A percentile compares a stretch with the other conserved stretches of the same genome.
Evolutionary conservation across 2,113 vertebrate genomes (phyloP).

Genomic region (Emberiza fucata): DNA sequence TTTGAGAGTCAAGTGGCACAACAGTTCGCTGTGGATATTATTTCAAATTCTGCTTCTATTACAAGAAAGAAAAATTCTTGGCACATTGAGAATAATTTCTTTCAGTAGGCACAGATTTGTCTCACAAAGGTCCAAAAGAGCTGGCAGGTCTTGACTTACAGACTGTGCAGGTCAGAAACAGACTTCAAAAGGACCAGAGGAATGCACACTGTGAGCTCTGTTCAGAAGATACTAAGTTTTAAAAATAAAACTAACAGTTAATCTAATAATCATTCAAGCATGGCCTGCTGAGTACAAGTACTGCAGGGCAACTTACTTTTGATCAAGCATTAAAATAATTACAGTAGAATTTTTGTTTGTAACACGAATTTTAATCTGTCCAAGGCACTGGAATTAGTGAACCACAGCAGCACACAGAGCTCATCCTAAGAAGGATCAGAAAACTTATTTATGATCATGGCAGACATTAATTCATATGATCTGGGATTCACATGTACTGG

Average conservation of each 20-base stretch:
- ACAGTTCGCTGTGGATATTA: background rate
- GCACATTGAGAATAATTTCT: background rate
- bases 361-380: background rate
- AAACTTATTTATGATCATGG: background rate
- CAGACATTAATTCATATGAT: background rate
- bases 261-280: constrained; percentile 49
- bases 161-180: background rate
- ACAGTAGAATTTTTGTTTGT: background rate
- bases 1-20: background rate
- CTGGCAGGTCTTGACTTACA: background rate
- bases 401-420: background rate
- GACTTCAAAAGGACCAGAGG: background rate
- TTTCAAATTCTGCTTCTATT: background rate
- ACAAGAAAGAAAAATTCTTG: background rate
- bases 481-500: background rate
- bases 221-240: constrained; percentile 1
- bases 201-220: background rate
- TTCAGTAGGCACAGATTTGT: background rate
- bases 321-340: constrained; percentile 55
- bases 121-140: background rate
- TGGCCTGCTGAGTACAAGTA: background rate
- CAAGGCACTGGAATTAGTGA: background rate
- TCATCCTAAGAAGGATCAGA: background rate
- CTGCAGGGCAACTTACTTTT: constrained; percentile 37
- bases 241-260: constrained; percentile 49